A percentile compares a stretch with the other conserved stretches of the same genome.
Evolutionary conservation across 2,797 vertebrate species (phyloP).

Genomic region (Enteromius viviparus): DNA sequence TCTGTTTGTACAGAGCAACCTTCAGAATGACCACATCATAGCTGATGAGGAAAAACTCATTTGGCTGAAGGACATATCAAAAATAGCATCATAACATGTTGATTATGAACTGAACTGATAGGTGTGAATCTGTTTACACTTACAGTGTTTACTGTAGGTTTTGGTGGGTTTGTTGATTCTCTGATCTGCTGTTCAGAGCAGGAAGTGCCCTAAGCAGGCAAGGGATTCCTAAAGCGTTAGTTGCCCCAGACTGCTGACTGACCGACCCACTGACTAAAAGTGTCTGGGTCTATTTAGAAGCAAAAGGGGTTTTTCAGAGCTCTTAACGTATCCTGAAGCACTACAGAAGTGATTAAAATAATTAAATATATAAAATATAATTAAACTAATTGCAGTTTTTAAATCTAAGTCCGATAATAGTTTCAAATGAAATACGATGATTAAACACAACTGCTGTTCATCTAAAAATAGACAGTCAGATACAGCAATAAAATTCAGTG

Average conservation of each 20-base stretch:
- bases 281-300: constrained; percentile 22
- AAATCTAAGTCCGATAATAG: not conserved
- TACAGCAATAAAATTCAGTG: constrained; percentile 31
- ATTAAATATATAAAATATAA: not conserved
- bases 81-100: not conserved
- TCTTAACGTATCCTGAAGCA: not conserved
- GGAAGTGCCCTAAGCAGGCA: constrained; percentile 61
- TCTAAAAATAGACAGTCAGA: constrained; percentile 6
- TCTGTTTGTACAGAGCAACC: constrained; percentile 4
- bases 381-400: not conserved
- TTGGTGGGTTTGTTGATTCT: constrained; percentile 57
- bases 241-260: constrained; percentile 73
- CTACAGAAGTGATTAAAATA: not conserved
- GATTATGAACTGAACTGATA: not conserved
- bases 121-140: not conserved
- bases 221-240: constrained; percentile 73
- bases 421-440: not conserved
- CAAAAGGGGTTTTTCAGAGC: not conserved
- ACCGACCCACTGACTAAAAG: constrained; percentile 53
- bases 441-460: not conserved
- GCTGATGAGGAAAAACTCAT: not conserved
- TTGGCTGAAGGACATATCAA: not conserved
- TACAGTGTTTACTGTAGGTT: constrained; percentile 9
- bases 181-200: constrained; percentile 4
- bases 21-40: not conserved